Percentiles rank a stretch among this genome's conserved stretches.
Evolutionary conservation across 2,888 invertebrate species (phyloP).

Genomic region (Orchesellides sinensis): DNA sequence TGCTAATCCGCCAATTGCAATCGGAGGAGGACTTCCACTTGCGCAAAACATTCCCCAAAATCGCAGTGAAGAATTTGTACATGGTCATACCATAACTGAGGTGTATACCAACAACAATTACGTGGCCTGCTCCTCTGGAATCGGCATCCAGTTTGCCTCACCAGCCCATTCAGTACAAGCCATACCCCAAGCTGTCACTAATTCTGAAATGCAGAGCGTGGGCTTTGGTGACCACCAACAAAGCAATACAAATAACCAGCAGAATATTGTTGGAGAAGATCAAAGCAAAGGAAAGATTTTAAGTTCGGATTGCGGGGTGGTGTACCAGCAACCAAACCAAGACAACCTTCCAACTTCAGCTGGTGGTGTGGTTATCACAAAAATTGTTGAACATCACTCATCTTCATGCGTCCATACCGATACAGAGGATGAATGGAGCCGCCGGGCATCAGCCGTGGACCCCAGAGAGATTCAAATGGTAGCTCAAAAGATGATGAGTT

Average conservation of each 20-base stretch:
- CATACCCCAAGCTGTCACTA: not conserved
- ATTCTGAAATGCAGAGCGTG: too few species aligned
- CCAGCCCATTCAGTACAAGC: slow-evolving; percentile 6
- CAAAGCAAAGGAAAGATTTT: too few species aligned
- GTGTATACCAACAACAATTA: slow-evolving; percentile 61
- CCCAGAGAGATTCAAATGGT: slow-evolving; percentile 48
- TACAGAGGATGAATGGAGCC: slow-evolving; percentile 43
- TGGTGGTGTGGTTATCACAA: slow-evolving; percentile 45
- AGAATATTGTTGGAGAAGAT: too few species aligned
- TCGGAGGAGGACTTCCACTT: too few species aligned
- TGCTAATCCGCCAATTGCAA: too few species aligned
- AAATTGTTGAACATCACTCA: slow-evolving; percentile 36
- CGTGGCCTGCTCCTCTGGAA: slow-evolving; percentile 54
- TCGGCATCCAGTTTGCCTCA: slow-evolving; percentile 58
- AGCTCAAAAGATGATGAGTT: slow-evolving; percentile 50
- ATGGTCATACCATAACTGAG: slow-evolving; percentile 46
- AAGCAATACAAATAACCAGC: too few species aligned
- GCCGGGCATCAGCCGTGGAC: slow-evolving; percentile 29
- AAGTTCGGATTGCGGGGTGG: too few species aligned
- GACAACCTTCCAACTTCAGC: not conserved
- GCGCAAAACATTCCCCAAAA: slow-evolving; percentile 41
- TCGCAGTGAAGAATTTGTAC: slow-evolving; percentile 40
- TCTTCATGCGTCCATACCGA: slow-evolving; percentile 30
- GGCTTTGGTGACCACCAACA: too few species aligned
- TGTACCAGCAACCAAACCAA: not conserved